A percentile compares a stretch with the other conserved stretches of the same genome.
Conservation (phyloP, 2,797 vertebrate species). For the Florisuga fusca region DNA sequence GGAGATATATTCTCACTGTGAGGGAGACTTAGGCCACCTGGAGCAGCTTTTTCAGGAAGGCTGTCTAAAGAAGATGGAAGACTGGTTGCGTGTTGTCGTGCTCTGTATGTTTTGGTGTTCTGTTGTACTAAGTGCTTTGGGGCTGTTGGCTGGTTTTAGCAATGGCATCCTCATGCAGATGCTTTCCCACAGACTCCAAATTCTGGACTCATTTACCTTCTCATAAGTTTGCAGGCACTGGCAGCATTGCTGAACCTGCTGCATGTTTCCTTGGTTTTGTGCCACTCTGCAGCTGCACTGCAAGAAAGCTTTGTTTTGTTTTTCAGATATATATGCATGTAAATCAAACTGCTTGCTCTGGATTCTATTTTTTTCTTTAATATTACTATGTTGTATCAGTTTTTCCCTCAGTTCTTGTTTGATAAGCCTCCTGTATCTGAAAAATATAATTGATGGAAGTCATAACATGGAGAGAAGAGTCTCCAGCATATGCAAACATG, state of each 20-base stretch:
- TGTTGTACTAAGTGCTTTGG: neutral
- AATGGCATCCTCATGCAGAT: conserved; percentile 50
- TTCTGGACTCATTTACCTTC: conserved; percentile 43
- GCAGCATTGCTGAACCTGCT: neutral
- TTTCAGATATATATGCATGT: neutral
- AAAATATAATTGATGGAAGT: neutral
- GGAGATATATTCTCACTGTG: neutral
- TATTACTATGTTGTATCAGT: neutral
- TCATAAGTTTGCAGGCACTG: neutral
- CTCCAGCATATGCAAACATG: neutral
- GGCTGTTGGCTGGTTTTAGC: conserved; percentile 25
- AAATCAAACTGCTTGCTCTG: neutral
- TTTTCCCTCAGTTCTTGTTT: neutral
- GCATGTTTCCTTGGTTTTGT: neutral
- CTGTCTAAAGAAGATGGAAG: conserved; percentile 36
- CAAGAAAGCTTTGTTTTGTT: rapidly evolving
- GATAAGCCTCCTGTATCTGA: rapidly evolving
- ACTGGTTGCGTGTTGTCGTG: neutral
- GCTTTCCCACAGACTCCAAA: neutral
- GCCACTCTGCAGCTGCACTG: neutral
- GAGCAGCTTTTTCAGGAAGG: conserved; percentile 48
- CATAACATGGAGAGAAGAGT: neutral
- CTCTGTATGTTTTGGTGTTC: neutral
- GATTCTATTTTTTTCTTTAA: neutral
- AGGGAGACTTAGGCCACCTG: neutral